Evolutionary conservation across 1,140 invertebrate species (phyloP), one percentile per base, ranked within the genome.

Genomic region (Carcinoscorpius rotundicauda): DNA sequence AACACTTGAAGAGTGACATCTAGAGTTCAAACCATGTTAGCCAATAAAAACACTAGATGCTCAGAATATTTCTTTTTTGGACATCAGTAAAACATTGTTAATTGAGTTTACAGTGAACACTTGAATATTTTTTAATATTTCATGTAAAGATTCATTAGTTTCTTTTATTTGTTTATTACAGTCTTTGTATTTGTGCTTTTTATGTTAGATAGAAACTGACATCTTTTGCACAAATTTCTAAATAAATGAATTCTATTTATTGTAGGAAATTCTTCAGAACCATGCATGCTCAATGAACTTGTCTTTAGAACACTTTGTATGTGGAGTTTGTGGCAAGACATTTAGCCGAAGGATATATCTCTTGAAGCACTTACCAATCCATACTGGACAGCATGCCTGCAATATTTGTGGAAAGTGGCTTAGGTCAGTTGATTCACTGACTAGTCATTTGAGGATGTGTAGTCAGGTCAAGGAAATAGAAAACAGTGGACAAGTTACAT

Each of bases 371-470:
- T 55, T 68, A 61, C 66, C 66, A 50, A 60, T 68, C 4, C 66
- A 68, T 51, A 68, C 66, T n/a, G 66, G 66, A 50, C 51, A 55
- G 49, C 51, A 49, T 60, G 48, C 66, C n/a, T 68, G 66, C 49
- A 52, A 59, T 5, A 66, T 68, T 9, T 68, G 66, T 60, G 66
- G 66, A 11, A 68, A 66, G 49, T 68, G 66, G 66, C 50, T 68
- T 11, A 61, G 66, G 51, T 61, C 58, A 58, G 29, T 52, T 10
- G 66, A 68, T n/a, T 67, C 65, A 3, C 55, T 68, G 6, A 60
- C 57, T 49, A 66, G 62, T 62, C 66, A 68, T 49, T 58, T 64
- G 58, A 62, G 66, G 29, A 64, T 67, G 11, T 67, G 66, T 64
- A 62, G 66, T 8, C 61, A 60, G 51, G 58, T 65, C 6, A 66